These are phyloP conservation scores for Clarias platycephalus DNA, from an alignment of 2,797 vertebrate species.

Conservation along the genomic window DNA sequence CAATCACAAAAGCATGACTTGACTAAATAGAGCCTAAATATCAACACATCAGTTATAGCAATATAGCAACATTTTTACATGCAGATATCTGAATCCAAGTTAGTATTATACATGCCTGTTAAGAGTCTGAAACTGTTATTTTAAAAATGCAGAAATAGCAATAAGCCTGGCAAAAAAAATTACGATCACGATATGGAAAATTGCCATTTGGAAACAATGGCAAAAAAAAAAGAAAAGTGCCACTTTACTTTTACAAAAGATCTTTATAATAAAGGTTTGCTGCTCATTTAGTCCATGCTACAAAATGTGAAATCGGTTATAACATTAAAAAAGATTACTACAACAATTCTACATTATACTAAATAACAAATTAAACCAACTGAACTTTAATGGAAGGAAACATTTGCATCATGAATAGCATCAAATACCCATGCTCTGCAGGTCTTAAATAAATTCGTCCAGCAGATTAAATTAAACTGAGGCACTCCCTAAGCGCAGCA, in stretches of 20 bases:
- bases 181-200: background rate
- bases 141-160: background rate
- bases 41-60: background rate
- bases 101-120: background rate
- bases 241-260: background rate
- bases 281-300: background rate
- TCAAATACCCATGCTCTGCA: background rate
- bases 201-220: background rate
- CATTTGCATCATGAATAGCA: background rate
- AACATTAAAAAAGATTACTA: background rate
- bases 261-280: background rate
- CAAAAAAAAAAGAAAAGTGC: background rate
- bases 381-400: background rate
- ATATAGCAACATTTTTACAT: background rate
- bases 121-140: background rate
- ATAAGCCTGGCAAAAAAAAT: background rate
- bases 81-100: background rate
- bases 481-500: background rate
- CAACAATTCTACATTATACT: background rate
- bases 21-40: background rate
- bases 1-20: constrained; percentile 37
- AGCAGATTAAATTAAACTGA: constrained; percentile 4
- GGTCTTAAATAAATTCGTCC: background rate
- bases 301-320: background rate
- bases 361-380: constrained; percentile 3